Base-by-base conservation (phyloP, 1,140 invertebrate species). In the Hormaphis cornu region DNA sequence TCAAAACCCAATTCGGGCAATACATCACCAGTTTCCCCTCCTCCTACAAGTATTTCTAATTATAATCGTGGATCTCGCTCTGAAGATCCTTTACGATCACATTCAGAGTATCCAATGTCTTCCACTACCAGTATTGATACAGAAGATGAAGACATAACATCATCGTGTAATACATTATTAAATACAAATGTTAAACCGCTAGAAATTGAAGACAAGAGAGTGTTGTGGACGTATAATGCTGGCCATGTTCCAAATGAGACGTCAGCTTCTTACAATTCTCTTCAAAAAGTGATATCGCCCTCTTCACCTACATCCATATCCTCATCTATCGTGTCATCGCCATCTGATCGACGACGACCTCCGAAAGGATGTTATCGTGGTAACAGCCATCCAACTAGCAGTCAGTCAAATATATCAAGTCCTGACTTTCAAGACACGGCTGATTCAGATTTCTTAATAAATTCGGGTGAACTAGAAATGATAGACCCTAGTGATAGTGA, bases 81-180 rank as follows among this genome's bases (percentile, higher is more conserved):
- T 5, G 89, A 93, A 79, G 91, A 93, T 78, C 90, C 93, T 74
- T 78, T 93, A 69, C 89, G 92, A 78, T 74, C 73, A 14, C 73
- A 73, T 33, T 74, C 74, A 37, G 71, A 72, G 85, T 74, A 85
- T 86, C 80, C 88, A 87, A 81, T 83, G 42, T 86, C 84, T 26
- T 88, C 87, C 75, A 86, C 89, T 40, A 89, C 90, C 69, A 89
- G 91, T 73, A 91, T 93, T 73, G 92, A 95, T 73, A 88, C 92
- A 72, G 92, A 95, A 79, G 92, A 95, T 78, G 93, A 95, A 77
- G 91, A 95, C 79, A 86, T 94, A 71, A 93, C 92, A 74, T 93
- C 91, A 73, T 94, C 91, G 53, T 80, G 95, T 61, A 94, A 95
- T 78, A 93, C 91, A 33, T 81, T 96, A 58, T 79, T 94, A 71